Percentiles rank a stretch among this genome's conserved stretches.
Evolutionary conservation across 1,140 invertebrate species (phyloP).

Genomic region (Teleogryllus occipitalis): DNA sequence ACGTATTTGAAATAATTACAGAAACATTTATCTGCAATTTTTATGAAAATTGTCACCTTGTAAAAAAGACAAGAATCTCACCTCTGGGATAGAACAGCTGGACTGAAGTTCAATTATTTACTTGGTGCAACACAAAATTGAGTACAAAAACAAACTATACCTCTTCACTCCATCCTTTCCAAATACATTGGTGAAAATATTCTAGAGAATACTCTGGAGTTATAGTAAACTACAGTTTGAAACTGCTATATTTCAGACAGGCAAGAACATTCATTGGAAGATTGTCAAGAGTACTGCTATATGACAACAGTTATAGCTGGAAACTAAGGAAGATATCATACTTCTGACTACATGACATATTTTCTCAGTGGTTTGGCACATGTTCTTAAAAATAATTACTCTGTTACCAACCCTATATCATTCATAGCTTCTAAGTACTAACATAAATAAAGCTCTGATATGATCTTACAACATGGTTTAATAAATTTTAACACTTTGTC

Average conservation of each 20-base stretch:
- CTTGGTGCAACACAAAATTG: too few relatives aligned
- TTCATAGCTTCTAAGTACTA: not conserved
- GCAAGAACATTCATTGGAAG: slow-evolving; percentile 1
- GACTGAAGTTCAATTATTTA: too few relatives aligned
- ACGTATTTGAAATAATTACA: too few relatives aligned
- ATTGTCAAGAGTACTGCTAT: not conserved
- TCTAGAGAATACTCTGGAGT: not conserved
- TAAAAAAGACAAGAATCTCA: too few relatives aligned
- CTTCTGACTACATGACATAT: not conserved
- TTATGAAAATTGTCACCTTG: too few relatives aligned
- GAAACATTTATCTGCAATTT: too few relatives aligned
- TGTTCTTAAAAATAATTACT: not conserved
- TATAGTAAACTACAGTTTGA: not conserved
- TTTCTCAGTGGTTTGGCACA: not conserved
- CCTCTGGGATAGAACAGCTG: too few relatives aligned
- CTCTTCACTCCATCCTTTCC: not conserved
- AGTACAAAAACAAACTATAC: too few relatives aligned
- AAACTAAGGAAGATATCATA: not conserved
- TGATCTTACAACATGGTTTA: not conserved
- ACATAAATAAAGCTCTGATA: slow-evolving; percentile 5
- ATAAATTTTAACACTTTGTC: not conserved
- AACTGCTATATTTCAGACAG: not conserved
- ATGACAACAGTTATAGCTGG: not conserved
- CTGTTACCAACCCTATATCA: not conserved
- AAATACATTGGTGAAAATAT: not conserved